phyloP scores from a whole-genome alignment of 2,113 vertebrate genomes.

The Spea bombifrons region DNA sequence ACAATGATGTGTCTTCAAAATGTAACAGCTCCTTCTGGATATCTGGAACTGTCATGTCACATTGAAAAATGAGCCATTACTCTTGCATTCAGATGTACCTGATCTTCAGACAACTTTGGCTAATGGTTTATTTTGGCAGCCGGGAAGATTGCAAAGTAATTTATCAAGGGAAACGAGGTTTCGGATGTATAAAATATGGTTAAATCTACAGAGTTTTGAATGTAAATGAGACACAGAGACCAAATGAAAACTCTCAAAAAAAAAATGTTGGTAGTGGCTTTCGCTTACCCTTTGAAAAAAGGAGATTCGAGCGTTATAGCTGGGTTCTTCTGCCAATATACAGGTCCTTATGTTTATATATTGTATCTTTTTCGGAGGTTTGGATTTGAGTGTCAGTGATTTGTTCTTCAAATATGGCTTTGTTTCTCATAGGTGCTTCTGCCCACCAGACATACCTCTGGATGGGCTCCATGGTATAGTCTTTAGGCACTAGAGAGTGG shows the following conservation, averaged over 20 bases:
- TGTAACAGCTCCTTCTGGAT: conserved; percentile 9
- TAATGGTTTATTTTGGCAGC: conserved; percentile 47
- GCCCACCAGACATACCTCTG: too few species aligned
- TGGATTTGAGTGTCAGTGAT: too few species aligned
- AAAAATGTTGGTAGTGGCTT: background rate
- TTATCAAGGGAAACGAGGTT: conserved; percentile 14
- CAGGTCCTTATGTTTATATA: too few species aligned
- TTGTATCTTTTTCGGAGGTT: too few species aligned
- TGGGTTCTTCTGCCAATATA: too few species aligned
- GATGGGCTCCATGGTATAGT: too few species aligned
- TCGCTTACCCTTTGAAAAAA: background rate
- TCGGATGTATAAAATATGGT: conserved; percentile 28
- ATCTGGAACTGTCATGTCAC: conserved; percentile 28
- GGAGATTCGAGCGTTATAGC: background rate
- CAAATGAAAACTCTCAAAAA: background rate
- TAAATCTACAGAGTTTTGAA: conserved; percentile 19
- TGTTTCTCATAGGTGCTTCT: too few species aligned
- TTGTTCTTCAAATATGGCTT: too few species aligned
- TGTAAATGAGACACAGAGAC: conserved; percentile 24
- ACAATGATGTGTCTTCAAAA: conserved; percentile 22
- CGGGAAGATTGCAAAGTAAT: conserved; percentile 30
- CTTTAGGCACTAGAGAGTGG: too few species aligned
- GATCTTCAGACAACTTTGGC: conserved; percentile 47
- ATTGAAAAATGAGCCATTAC: conserved; percentile 40
- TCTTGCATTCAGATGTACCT: conserved; percentile 35